Percentiles rank a stretch among this genome's conserved stretches.
Conservation (phyloP, 2,797 vertebrate species). For the Manis pentadactyla region DNA sequence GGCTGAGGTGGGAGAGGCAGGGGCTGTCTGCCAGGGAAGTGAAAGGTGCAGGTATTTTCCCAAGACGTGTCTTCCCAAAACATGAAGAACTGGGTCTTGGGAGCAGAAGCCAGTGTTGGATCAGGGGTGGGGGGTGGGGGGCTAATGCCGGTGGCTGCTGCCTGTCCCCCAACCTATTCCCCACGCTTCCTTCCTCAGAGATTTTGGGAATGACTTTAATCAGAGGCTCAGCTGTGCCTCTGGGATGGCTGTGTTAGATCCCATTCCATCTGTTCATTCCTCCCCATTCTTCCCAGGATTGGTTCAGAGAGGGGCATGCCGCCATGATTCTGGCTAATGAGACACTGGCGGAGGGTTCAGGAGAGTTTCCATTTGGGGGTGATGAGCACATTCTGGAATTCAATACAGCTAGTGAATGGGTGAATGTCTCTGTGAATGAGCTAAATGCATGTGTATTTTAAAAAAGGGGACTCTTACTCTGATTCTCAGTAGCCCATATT, state of each 20-base stretch:
- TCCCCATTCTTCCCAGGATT: not conserved
- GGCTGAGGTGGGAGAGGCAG: not conserved
- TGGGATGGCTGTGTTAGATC: not conserved
- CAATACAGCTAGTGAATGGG: no score
- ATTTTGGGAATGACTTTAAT: not conserved
- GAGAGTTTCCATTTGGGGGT: not conserved
- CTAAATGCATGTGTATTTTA: no score
- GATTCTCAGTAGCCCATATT: not conserved
- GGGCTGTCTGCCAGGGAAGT: accelerated
- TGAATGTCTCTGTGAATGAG: no score
- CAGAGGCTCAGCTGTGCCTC: not conserved
- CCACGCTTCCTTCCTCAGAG: not conserved
- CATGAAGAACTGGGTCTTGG: not conserved
- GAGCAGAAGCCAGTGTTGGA: not conserved
- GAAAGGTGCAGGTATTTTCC: no score
- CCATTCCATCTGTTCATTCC: no score
- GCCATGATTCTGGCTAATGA: not conserved
- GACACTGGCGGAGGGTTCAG: not conserved
- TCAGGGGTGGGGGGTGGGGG: no score
- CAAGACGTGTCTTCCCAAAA: not conserved
- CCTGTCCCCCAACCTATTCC: no score
- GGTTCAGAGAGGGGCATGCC: not conserved
- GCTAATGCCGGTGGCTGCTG: no score
- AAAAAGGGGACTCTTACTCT: no score
- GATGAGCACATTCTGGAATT: not conserved